A percentile compares a stretch with the other conserved stretches of the same genome.
phyloP scores from a whole-genome alignment of 2,113 vertebrate species.

The Pionites leucogaster region DNA sequence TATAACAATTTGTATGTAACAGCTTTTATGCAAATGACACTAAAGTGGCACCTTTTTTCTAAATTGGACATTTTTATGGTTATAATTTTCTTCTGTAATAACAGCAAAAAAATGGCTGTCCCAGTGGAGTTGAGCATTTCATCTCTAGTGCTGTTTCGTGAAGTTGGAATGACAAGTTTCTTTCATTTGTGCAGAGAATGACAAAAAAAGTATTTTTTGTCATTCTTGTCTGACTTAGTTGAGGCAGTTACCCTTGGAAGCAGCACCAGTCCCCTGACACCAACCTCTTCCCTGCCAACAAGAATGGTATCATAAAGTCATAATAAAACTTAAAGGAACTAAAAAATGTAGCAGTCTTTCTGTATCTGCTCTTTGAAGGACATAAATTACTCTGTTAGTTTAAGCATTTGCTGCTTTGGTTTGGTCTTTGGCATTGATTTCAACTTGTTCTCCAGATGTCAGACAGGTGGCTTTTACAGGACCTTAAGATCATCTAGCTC shows the following conservation, averaged over 20 bases:
- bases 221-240: constrained; percentile 56
- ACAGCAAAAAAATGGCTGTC: constrained; percentile 87
- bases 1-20: constrained; percentile 93
- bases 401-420: constrained; percentile 45
- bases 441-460: constrained; percentile 41
- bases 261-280: constrained; percentile 44
- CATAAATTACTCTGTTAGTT: constrained; percentile 54
- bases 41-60: constrained; percentile 88
- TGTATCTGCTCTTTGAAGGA: constrained; percentile 13
- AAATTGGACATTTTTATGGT: constrained; percentile 95
- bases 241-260: constrained; percentile 63
- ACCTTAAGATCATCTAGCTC: neutral
- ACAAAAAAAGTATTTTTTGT: constrained; percentile 78
- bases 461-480: constrained; percentile 65
- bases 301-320: constrained; percentile 44
- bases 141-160: constrained; percentile 86
- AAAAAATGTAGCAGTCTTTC: constrained; percentile 9
- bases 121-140: constrained; percentile 89
- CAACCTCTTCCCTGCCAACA: constrained; percentile 42
- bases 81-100: constrained; percentile 95
- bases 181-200: constrained; percentile 90
- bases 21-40: constrained; percentile 96
- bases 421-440: constrained; percentile 49
- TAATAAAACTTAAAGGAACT: constrained; percentile 28
- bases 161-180: constrained; percentile 98